Evolutionary conservation across 2,797 vertebrate genomes (phyloP), one percentile per base, ranked within the genome.

Genomic region (Melanotaenia boesemani): DNA sequence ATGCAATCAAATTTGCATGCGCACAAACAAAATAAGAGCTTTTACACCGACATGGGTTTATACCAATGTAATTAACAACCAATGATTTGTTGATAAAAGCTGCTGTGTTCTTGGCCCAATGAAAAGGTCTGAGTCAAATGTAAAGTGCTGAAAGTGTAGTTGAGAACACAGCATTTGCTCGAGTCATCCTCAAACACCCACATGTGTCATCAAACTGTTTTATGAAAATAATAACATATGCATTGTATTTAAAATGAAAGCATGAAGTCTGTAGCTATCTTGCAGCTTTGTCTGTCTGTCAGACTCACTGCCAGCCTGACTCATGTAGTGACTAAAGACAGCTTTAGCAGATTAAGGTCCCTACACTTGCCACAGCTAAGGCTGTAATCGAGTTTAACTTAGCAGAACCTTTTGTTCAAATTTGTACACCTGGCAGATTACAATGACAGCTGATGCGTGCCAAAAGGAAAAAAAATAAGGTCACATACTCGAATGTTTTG

Each of bases 81-180:
- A 80, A 79, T 90, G 93, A 93, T 94, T 89, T 91, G 95, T 90
- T 91, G 91, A 92, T 90, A 93, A 92, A 87, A 90, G 80, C 78
- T 64, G 82, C 80, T 77, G 68, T 78, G 74, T 80, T 86, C 84
- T 70, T 63, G 63, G 74, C 79, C 72, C 63, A 1, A 62, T 76
- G 63, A 70, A 85, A 89, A 88, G 67, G 65, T 66, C 82, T 85
- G 80, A 89, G 88, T 86, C 71, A 82, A 86, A 87, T 46, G 73
- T 75, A 88, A 87, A 90, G 74, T 86, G 88, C 88, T 76, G 85
- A 86, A 78, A 77, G 80, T 73, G 77, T 64, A 58, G 3, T 77
- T 78, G 63, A 55, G 71, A 79, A 62, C 67, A 60, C 64, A 63
- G 55, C 72, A 54, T 74, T 77, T 28, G 37, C 55, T 69, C 3